phyloP scores from a whole-genome alignment of 2,113 vertebrate species.

The Ochotona princeps region DNA sequence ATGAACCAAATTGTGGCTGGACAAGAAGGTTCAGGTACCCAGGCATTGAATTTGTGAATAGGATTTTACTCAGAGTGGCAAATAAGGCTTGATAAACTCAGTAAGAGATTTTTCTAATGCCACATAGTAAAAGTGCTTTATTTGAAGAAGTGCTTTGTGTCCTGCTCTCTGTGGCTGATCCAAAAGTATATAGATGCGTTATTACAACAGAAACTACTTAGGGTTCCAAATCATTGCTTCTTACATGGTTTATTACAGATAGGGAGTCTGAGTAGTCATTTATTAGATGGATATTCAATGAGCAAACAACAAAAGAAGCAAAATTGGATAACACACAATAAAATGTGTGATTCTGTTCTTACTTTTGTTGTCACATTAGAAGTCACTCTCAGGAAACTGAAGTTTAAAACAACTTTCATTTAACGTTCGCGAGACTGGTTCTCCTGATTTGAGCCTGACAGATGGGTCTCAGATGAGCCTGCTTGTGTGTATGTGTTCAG shows the following conservation, averaged over 20 bases:
- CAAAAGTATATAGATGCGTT: background rate
- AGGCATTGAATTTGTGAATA: conserved; percentile 23
- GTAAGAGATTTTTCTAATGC: background rate
- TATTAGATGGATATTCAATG: background rate
- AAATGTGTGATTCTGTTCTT: background rate
- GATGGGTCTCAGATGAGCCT: background rate
- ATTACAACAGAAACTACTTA: background rate
- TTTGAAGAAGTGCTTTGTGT: background rate
- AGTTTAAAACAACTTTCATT: background rate
- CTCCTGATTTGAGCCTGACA: background rate
- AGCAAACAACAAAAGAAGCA: background rate
- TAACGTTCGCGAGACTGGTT: background rate
- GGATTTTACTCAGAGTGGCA: background rate
- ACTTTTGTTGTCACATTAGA: background rate
- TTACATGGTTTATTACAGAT: background rate
- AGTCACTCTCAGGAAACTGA: background rate
- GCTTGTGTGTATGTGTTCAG: background rate
- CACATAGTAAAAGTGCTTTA: conserved; percentile 20
- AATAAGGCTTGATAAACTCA: conserved; percentile 41
- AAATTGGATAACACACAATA: background rate
- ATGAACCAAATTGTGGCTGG: conserved; percentile 21
- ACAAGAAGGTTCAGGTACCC: conserved; percentile 12
- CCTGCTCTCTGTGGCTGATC: background rate
- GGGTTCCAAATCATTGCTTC: background rate
- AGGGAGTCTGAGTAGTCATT: background rate